phyloP scores from a whole-genome alignment of 2,888 invertebrate genomes.

The Melinaea marsaeus region DNA sequence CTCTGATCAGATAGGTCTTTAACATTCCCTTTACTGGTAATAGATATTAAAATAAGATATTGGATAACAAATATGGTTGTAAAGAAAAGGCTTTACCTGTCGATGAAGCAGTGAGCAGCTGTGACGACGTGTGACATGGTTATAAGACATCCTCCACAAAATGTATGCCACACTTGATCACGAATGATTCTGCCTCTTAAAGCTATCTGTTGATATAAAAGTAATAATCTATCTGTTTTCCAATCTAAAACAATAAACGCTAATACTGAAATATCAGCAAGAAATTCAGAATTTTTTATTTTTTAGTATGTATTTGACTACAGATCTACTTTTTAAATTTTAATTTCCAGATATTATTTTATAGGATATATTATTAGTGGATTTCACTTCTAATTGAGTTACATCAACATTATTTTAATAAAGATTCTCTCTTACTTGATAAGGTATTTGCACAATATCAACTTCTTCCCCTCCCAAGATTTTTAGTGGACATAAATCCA shows the following conservation, averaged over 20 bases:
- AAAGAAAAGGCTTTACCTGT: neutral
- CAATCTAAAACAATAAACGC: too few relatives aligned
- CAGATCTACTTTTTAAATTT: too few relatives aligned
- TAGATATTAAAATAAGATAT: neutral
- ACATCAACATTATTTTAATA: neutral
- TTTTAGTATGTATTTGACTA: too few relatives aligned
- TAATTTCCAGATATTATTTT: too few relatives aligned
- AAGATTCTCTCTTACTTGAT: slow-evolving; percentile 31
- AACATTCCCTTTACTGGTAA: slow-evolving; percentile 15
- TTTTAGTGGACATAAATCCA: slow-evolving; percentile 33
- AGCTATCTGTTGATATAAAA: slow-evolving; percentile 25
- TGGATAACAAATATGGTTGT: too few relatives aligned
- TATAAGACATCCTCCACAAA: slow-evolving; percentile 42
- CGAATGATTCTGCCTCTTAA: slow-evolving; percentile 26
- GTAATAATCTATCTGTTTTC: too few relatives aligned
- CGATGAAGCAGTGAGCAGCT: slow-evolving; percentile 39
- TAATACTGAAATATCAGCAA: neutral
- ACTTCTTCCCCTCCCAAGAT: slow-evolving; percentile 33
- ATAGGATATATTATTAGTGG: too few relatives aligned
- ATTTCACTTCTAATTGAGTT: neutral
- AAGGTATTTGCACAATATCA: slow-evolving; percentile 31
- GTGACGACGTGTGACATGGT: slow-evolving; percentile 36
- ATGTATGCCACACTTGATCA: slow-evolving; percentile 35
- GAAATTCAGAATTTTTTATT: too few relatives aligned
- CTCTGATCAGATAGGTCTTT: slow-evolving; percentile 16